Conservation (phyloP, 2,113 vertebrate species). For the Pipa parva region DNA sequence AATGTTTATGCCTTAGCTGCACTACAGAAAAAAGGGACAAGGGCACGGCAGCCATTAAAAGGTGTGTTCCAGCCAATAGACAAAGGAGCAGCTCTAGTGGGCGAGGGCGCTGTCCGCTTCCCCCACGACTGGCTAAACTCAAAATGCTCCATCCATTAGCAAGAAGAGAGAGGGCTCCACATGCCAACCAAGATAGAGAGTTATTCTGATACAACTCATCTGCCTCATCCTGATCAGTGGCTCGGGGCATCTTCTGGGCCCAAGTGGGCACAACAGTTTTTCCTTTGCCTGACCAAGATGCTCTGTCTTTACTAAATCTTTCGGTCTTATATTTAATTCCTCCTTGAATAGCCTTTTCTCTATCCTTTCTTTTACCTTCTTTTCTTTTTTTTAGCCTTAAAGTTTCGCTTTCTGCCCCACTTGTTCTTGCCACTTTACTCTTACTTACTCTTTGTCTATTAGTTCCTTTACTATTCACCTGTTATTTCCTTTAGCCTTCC, state of each 20-base stretch:
- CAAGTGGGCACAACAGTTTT: conserved; percentile 30
- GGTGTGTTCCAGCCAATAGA: conserved; percentile 72
- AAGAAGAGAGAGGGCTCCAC: conserved; percentile 69
- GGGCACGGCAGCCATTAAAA: conserved; percentile 73
- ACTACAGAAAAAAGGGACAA: conserved; percentile 71
- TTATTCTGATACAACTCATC: conserved; percentile 70
- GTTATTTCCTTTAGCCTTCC: too few relatives aligned
- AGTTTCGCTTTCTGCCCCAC: background rate
- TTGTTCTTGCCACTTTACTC: background rate
- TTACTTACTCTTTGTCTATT: background rate
- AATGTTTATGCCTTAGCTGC: conserved; percentile 67
- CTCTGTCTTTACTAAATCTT: conserved; percentile 21
- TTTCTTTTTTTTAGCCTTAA: conserved; percentile 19
- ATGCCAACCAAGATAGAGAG: conserved; percentile 73
- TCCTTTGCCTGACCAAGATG: conserved; percentile 16
- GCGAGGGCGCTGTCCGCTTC: conserved; percentile 75
- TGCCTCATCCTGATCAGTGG: conserved; percentile 60
- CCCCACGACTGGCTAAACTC: conserved; percentile 74
- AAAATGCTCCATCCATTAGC: conserved; percentile 77
- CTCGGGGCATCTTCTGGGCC: conserved; percentile 29
- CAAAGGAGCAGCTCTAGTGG: conserved; percentile 70
- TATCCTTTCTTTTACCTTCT: conserved; percentile 19
- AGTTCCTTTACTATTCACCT: too few relatives aligned
- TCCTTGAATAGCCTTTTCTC: background rate
- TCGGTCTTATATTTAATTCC: conserved; percentile 11